Base-by-base conservation (phyloP, 37 sponge, comb jelly and placozoan genomes). In the Chondrosia reniformis region DNA sequence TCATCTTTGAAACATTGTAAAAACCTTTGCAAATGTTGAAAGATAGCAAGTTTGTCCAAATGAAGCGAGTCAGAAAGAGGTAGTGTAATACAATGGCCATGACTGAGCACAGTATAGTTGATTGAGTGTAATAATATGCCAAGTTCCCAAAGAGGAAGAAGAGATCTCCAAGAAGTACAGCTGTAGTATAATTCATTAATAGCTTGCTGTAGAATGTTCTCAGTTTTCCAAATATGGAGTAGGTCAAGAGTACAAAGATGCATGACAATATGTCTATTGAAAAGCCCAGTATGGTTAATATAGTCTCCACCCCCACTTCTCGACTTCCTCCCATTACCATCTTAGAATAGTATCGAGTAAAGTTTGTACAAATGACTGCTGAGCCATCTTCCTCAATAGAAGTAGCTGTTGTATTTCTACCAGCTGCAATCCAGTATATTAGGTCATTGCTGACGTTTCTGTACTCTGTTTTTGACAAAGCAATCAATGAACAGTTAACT, bases 11-110 rank as follows among this genome's bases (percentile, higher is more conserved):
- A n/a, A 75, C 81, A 33, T 32, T 63, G 30, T 63, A 0, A 24
- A 85, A 63, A 1, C 22, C 45, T 15, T 45, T 7, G 0, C 31
- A 44, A 32, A 85, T 39, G 5, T 80, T 49, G 17, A 80, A 19
- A n/a, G 81, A 75, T 36, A 85, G 39, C 15, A 85, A 28, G 27
- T 45, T 65, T 76, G 65, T 85, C 86, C 86, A 85, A 3, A 21
- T 40, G 55, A 85, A 80, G 45, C 78, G 81, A 36, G 81, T 67
- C 8, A 85, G 76, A 40, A 76, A 80, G 30, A 55, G 63, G 86
- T 58, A 80, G 55, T 85, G 86, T 4, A 85, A 61, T 7, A 61
- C 24, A 15, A 85, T 56, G n/a, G 79, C 85, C 13, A 77, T 55
- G 4, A 67, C 36, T 12, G 49, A 30, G 27, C 85, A 85, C 34